Percentiles rank a stretch among this genome's conserved stretches.
These are phyloP conservation scores for Luehdorfia chinensis DNA, from an alignment of 1,140 invertebrate genomes.

Conservation along the genomic window DNA sequence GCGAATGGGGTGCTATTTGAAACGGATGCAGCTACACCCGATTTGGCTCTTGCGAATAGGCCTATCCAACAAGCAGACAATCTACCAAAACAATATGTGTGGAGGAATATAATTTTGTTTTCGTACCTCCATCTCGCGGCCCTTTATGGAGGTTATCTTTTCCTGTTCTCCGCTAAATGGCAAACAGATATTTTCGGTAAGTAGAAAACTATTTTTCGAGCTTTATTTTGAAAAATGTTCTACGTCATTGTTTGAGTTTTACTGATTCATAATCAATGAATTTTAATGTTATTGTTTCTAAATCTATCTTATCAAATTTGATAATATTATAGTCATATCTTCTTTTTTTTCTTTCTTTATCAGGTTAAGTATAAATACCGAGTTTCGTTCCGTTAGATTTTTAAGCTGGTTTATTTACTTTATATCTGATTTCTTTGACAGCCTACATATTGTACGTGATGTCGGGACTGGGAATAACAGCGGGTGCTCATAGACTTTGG, in stretches of 20 bases:
- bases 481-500: constrained; percentile 96
- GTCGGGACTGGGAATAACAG: constrained; percentile 91
- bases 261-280: no score
- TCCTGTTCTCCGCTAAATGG: constrained; percentile 87
- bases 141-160: constrained; percentile 90
- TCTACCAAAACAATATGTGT: constrained; percentile 85
- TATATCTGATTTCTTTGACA: constrained; percentile 51
- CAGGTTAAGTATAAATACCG: no score
- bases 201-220: constrained; percentile 35
- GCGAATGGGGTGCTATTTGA: constrained; percentile 82
- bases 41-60: constrained; percentile 64
- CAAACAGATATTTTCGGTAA: constrained; percentile 88
- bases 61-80: constrained; percentile 69
- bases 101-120: constrained; percentile 95
- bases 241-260: no score
- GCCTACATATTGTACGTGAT: constrained; percentile 83
- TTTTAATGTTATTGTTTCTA: no score
- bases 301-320: no score
- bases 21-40: constrained; percentile 78
- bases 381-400: no score
- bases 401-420: no score
- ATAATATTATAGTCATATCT: no score
- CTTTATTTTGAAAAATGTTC: not conserved
- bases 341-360: no score
- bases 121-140: constrained; percentile 90